Evolutionary conservation across 2,888 invertebrate species (phyloP).

Genomic region (Leptodirus hochenwartii): DNA sequence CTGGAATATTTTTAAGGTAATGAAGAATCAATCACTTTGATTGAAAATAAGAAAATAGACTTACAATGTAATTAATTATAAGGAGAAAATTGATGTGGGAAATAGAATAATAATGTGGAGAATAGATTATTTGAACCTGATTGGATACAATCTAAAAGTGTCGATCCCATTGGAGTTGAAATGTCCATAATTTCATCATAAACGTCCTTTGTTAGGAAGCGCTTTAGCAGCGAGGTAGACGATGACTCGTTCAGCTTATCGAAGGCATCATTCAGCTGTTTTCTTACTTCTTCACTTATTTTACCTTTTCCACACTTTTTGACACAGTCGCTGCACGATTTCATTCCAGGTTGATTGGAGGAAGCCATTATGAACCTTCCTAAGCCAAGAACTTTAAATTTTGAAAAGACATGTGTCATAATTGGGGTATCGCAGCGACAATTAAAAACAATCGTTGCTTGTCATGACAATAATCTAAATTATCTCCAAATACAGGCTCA

Average conservation of each 20-base stretch:
- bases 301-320: slow-evolving; percentile 17
- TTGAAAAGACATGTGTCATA: too few species aligned
- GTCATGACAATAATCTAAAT: too few species aligned
- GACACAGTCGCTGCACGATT: slow-evolving; percentile 13
- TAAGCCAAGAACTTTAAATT: too few species aligned
- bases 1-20: too few species aligned
- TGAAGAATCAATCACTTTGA: too few species aligned
- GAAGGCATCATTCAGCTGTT: slow-evolving; percentile 32
- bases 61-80: too few species aligned
- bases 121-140: slow-evolving; percentile 29
- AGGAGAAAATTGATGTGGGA: background rate
- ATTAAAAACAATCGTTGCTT: too few species aligned
- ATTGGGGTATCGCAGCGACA: too few species aligned
- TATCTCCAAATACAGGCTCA: too few species aligned
- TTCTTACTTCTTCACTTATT: slow-evolving; percentile 19
- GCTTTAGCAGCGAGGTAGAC: slow-evolving; percentile 43
- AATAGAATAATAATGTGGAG: background rate
- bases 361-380: slow-evolving; percentile 9
- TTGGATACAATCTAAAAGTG: slow-evolving; percentile 43
- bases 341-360: slow-evolving; percentile 4
- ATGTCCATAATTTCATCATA: slow-evolving; percentile 34
- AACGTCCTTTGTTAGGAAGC: slow-evolving; percentile 34
- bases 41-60: too few species aligned
- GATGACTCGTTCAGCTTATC: slow-evolving; percentile 28
- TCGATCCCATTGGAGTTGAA: slow-evolving; percentile 38